Evolutionary conservation across 2,113 vertebrate genomes (phyloP).

Genomic region (Marmota monax): DNA sequence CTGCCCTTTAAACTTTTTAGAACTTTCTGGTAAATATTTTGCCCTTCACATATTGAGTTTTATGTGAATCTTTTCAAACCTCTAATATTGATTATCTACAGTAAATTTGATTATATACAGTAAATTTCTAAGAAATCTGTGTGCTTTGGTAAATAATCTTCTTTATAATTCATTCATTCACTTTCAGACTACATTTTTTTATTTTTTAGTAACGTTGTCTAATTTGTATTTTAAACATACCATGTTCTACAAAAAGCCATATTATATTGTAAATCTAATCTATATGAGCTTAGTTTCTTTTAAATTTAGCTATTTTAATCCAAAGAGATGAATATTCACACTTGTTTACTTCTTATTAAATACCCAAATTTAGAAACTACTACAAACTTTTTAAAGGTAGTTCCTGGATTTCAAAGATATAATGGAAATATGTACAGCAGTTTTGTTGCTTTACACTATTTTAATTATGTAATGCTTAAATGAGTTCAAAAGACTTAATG

Average conservation of each 20-base stretch:
- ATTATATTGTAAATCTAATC: not conserved
- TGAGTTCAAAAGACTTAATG: constrained; percentile 30
- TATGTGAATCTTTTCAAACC: constrained; percentile 41
- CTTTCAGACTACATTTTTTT: constrained; percentile 24
- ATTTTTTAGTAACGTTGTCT: constrained; percentile 15
- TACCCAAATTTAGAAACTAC: constrained; percentile 11
- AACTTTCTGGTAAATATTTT: constrained; percentile 64
- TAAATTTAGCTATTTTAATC: constrained; percentile 4
- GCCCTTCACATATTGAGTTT: constrained; percentile 55
- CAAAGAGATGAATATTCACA: not conserved
- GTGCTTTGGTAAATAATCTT: constrained; percentile 18
- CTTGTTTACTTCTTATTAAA: constrained; percentile 21
- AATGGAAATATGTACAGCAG: not conserved
- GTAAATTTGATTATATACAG: not conserved
- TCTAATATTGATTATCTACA: constrained; percentile 12
- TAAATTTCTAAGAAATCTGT: not conserved
- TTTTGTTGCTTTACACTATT: constrained; percentile 1
- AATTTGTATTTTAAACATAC: constrained; percentile 56
- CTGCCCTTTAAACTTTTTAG: constrained; percentile 48
- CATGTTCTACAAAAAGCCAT: not conserved
- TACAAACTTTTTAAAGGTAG: constrained; percentile 20
- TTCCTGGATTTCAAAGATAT: constrained; percentile 16
- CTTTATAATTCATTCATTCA: not conserved
- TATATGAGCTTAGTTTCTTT: constrained; percentile 22
- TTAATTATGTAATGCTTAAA: not conserved